Conservation (phyloP, 2,797 vertebrate species). For the Adrianichthys oophorus region DNA sequence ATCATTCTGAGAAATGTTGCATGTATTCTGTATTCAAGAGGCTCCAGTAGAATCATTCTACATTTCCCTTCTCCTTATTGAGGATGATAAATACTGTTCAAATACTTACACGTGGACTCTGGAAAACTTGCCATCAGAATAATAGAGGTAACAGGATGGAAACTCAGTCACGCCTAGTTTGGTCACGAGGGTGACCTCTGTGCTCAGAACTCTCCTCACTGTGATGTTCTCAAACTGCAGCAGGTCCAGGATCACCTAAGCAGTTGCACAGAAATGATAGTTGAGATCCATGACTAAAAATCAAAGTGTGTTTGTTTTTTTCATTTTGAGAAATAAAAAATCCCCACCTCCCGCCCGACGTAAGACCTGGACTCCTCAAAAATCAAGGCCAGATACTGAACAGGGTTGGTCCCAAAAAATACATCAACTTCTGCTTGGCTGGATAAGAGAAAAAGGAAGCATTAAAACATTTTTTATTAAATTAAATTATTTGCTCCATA, state of each 20-base stretch:
- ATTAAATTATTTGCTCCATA: no score
- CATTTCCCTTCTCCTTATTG: no score
- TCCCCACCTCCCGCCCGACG: conserved; percentile 87
- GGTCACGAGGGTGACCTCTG: conserved; percentile 75
- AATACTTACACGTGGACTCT: conserved; percentile 84
- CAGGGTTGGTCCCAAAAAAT: conserved; percentile 83
- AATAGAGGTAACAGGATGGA: conserved; percentile 87
- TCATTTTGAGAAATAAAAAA: no score
- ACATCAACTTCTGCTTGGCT: conserved; percentile 81
- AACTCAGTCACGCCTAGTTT: conserved; percentile 82
- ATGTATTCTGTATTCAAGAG: no score
- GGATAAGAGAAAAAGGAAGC: conserved; percentile 13
- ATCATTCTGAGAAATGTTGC: no score
- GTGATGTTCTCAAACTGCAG: conserved; percentile 85
- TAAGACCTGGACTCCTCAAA: conserved; percentile 85
- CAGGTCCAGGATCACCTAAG: conserved; percentile 89
- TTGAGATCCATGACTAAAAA: neutral
- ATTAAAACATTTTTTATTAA: no score
- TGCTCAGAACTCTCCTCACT: conserved; percentile 84
- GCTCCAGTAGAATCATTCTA: no score
- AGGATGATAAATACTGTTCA: neutral
- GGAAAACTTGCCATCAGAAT: conserved; percentile 74
- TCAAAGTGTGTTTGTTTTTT: neutral
- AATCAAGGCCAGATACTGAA: conserved; percentile 84
- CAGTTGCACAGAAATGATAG: neutral